A percentile compares a stretch with the other conserved stretches of the same genome.
Evolutionary conservation across 2,888 invertebrate species (phyloP).

Genomic region (Bembecia ichneumoniformis): DNA sequence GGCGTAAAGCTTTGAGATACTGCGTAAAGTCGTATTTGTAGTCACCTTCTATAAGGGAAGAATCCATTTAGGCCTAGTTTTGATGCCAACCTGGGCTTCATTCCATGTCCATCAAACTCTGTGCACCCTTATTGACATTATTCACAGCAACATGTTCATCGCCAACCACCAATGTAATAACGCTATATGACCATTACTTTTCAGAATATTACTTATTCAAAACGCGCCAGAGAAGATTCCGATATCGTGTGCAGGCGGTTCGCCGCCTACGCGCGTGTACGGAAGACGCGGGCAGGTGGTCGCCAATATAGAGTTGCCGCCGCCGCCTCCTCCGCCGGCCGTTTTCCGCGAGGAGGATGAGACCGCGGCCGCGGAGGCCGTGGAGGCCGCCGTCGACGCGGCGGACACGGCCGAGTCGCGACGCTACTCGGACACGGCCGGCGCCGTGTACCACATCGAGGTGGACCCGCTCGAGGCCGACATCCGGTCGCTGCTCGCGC

Average conservation of each 20-base stretch:
- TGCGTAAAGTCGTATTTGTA: too few species aligned
- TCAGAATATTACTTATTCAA: constrained; percentile 91
- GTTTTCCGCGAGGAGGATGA: constrained; percentile 63
- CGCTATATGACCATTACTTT: too few species aligned
- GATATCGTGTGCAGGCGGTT: constrained; percentile 68
- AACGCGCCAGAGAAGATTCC: constrained; percentile 88
- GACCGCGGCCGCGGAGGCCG: constrained; percentile 64
- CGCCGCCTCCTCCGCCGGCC: constrained; percentile 36
- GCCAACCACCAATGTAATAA: too few species aligned
- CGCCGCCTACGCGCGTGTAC: constrained; percentile 56
- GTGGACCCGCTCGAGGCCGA: constrained; percentile 62
- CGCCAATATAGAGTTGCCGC: constrained; percentile 74
- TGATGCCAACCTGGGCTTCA: too few species aligned
- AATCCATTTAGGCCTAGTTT: too few species aligned
- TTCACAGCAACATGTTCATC: too few species aligned
- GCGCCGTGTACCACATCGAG: constrained; percentile 61
- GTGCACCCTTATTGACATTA: too few species aligned
- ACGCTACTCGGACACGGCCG: constrained; percentile 30
- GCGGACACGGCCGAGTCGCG: constrained; percentile 18
- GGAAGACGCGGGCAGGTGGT: constrained; percentile 68
- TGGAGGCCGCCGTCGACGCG: constrained; percentile 50
- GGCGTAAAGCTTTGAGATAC: too few species aligned
- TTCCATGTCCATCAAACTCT: too few species aligned
- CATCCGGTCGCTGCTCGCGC: constrained; percentile 51
- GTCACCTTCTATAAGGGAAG: too few species aligned